phyloP scores from a whole-genome alignment of 2,888 invertebrate species.

The Lamellibrachia columna region DNA sequence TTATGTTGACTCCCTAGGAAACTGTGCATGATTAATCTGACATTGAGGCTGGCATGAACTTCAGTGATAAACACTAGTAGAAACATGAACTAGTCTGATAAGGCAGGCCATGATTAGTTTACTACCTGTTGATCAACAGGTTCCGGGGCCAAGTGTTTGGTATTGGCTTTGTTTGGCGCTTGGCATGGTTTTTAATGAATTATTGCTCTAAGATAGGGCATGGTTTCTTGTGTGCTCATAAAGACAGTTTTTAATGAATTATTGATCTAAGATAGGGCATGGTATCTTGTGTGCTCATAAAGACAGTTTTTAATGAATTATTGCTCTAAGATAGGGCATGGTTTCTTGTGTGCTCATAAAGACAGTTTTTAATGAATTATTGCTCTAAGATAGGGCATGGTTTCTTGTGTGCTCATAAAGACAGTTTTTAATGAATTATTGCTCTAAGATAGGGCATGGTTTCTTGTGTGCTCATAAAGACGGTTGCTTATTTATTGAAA shows the following conservation, averaged over 20 bases:
- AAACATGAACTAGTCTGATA: neutral
- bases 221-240: neutral
- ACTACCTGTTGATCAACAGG: neutral
- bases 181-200: neutral
- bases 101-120: neutral
- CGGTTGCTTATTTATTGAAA: neutral
- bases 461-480: neutral
- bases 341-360: neutral
- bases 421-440: neutral
- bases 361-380: neutral
- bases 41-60: neutral
- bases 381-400: neutral
- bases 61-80: neutral
- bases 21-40: neutral
- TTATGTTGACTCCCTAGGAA: neutral
- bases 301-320: neutral
- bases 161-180: neutral
- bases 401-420: neutral
- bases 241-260: neutral
- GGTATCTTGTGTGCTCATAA: neutral
- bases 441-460: neutral
- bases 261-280: neutral
- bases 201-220: neutral
- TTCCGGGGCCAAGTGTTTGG: neutral
- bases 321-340: neutral